A percentile compares a stretch with the other conserved stretches of the same genome.
Evolutionary conservation across 2,113 vertebrate genomes (phyloP).

Genomic region (Polypterus senegalus): DNA sequence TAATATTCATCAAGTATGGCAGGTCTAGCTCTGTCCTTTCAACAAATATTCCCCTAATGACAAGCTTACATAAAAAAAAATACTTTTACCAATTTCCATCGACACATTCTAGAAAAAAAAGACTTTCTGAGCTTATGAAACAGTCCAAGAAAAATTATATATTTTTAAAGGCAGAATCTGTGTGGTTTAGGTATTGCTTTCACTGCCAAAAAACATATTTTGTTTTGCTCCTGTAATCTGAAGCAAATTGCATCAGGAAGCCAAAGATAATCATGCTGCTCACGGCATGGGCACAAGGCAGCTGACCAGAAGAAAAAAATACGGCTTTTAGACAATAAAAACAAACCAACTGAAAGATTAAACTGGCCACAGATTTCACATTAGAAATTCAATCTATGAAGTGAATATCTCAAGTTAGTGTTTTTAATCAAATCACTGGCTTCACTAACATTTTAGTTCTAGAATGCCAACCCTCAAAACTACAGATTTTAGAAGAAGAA

Average conservation of each 20-base stretch:
- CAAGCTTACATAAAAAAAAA: slow-evolving; percentile 16
- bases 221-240: slow-evolving; percentile 43
- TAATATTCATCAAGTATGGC: slow-evolving; percentile 1
- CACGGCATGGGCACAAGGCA: slow-evolving; percentile 37
- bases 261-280: slow-evolving; percentile 42
- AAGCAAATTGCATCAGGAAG: slow-evolving; percentile 27
- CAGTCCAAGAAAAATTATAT: slow-evolving; percentile 46
- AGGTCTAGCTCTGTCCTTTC: slow-evolving; percentile 14
- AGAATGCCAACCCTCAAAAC: slow-evolving; percentile 16
- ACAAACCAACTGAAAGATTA: slow-evolving; percentile 33
- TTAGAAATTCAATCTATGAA: slow-evolving; percentile 21
- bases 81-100: slow-evolving; percentile 18
- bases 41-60: slow-evolving; percentile 7
- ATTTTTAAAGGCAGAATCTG: slow-evolving; percentile 36
- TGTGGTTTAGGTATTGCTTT: slow-evolving; percentile 31
- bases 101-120: slow-evolving; percentile 25
- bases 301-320: slow-evolving; percentile 32
- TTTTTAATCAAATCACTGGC: slow-evolving; percentile 22
- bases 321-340: slow-evolving; percentile 42
- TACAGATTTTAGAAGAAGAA: slow-evolving; percentile 4
- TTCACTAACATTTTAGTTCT: slow-evolving; percentile 19
- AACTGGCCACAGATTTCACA: slow-evolving; percentile 35
- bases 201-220: slow-evolving; percentile 53
- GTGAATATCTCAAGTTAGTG: slow-evolving; percentile 20
- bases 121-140: slow-evolving; percentile 23